Evolutionary conservation across 2,113 vertebrate genomes (phyloP).

Genomic region (Nesogale talazaci): DNA sequence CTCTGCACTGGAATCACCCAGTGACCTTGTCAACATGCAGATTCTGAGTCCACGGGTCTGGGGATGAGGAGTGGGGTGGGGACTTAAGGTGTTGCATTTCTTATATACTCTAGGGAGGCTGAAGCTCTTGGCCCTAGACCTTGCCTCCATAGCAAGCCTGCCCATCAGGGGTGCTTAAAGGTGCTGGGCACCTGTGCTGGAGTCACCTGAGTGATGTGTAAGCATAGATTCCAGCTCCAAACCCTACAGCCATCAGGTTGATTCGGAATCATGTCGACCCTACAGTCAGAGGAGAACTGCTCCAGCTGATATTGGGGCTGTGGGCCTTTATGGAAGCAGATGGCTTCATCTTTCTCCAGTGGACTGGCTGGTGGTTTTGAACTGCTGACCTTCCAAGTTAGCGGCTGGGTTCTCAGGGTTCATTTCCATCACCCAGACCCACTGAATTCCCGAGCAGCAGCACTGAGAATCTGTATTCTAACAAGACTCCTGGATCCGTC

Average conservation of each 20-base stretch:
- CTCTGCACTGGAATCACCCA: background rate
- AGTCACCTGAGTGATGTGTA: background rate
- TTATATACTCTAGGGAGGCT: background rate
- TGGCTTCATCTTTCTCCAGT: too few relatives aligned
- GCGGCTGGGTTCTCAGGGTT: too few relatives aligned
- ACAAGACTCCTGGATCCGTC: background rate
- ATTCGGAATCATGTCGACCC: too few relatives aligned
- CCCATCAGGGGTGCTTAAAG: background rate
- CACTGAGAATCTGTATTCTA: background rate
- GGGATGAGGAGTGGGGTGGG: too few relatives aligned
- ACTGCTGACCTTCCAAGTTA: too few relatives aligned
- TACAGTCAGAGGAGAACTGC: too few relatives aligned
- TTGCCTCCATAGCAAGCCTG: background rate
- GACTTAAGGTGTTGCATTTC: background rate
- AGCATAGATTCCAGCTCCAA: background rate
- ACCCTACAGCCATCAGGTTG: too few relatives aligned
- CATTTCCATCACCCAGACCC: background rate
- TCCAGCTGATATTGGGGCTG: too few relatives aligned
- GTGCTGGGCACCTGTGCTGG: background rate
- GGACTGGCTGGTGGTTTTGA: too few relatives aligned
- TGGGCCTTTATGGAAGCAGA: too few relatives aligned
- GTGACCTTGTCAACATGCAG: background rate
- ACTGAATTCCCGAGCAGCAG: background rate
- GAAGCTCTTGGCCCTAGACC: rapidly evolving
- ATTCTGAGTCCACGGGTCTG: background rate